Evolutionary conservation across 1,140 invertebrate species (phyloP).

Genomic region (Mizuhopecten yessoensis): DNA sequence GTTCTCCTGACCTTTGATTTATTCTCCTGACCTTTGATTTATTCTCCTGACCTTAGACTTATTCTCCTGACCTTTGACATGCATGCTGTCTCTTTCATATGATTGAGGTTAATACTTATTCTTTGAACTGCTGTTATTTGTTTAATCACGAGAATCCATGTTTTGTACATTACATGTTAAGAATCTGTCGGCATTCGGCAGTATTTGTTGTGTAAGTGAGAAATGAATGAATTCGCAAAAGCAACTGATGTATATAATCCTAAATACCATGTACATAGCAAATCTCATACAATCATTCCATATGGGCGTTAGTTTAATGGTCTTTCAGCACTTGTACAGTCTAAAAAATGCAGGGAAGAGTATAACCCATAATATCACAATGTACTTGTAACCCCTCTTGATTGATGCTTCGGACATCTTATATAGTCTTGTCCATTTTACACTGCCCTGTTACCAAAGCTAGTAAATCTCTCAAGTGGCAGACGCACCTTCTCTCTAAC

Average conservation of each 20-base stretch:
- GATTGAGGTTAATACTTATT: not conserved
- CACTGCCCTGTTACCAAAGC: not conserved
- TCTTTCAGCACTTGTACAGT: slow-evolving; percentile 38
- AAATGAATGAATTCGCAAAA: not conserved
- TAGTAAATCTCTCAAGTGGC: not conserved
- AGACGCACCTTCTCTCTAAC: not conserved
- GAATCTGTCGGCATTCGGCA: not conserved
- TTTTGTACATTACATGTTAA: not conserved
- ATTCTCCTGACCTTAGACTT: not conserved
- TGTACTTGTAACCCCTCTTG: not conserved
- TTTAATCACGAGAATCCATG: not conserved
- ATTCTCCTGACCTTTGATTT: too few relatives aligned
- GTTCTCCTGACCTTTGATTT: too few relatives aligned
- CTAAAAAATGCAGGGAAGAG: not conserved
- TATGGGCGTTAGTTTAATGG: not conserved
- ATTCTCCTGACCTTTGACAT: not conserved
- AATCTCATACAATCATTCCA: not conserved
- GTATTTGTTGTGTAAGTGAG: not conserved
- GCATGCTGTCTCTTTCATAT: not conserved
- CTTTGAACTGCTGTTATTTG: not conserved
- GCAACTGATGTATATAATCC: not conserved
- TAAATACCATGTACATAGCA: not conserved
- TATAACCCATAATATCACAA: not conserved
- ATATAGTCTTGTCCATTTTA: too few relatives aligned
- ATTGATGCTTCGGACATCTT: too few relatives aligned